These are phyloP conservation scores for Plebejus anna DNA, from an alignment of 2,888 invertebrate genomes.

Conservation along the genomic window DNA sequence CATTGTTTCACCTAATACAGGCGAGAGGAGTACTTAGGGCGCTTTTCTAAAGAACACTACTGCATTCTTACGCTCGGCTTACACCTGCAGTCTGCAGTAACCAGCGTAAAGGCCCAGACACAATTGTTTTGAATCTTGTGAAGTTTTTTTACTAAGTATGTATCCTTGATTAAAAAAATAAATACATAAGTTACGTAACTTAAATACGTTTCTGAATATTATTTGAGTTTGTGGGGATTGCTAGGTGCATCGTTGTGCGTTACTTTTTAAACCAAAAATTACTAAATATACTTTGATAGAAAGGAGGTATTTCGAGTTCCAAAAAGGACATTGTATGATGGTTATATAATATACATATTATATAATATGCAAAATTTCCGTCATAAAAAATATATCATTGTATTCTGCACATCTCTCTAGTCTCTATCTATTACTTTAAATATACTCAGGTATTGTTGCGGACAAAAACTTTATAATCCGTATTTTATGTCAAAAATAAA, in stretches of 20 bases:
- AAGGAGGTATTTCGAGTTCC: background rate
- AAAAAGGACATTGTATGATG: background rate
- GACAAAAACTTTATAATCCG: too few species aligned
- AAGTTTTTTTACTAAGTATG: background rate
- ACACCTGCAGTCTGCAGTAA: conserved; percentile 23
- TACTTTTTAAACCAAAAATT: background rate
- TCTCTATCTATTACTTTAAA: too few species aligned
- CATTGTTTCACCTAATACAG: conserved; percentile 31
- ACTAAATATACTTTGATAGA: too few species aligned
- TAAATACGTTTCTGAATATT: background rate
- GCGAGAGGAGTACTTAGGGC: conserved; percentile 20
- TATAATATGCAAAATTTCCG: too few species aligned
- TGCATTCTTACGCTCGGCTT: conserved; percentile 26
- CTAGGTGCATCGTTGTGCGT: background rate
- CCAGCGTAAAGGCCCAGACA: conserved; percentile 25
- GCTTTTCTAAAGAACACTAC: conserved; percentile 29
- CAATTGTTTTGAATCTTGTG: conserved; percentile 15
- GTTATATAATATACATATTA: too few species aligned
- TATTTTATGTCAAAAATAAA: too few species aligned
- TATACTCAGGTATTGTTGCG: background rate
- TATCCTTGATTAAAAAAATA: background rate
- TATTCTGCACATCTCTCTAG: too few species aligned
- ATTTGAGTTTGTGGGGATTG: background rate
- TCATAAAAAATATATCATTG: too few species aligned
- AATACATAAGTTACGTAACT: background rate